Evolutionary conservation across 2,888 invertebrate genomes (phyloP), one percentile per base, ranked within the genome.

Genomic region (Portevinia maculata): DNA sequence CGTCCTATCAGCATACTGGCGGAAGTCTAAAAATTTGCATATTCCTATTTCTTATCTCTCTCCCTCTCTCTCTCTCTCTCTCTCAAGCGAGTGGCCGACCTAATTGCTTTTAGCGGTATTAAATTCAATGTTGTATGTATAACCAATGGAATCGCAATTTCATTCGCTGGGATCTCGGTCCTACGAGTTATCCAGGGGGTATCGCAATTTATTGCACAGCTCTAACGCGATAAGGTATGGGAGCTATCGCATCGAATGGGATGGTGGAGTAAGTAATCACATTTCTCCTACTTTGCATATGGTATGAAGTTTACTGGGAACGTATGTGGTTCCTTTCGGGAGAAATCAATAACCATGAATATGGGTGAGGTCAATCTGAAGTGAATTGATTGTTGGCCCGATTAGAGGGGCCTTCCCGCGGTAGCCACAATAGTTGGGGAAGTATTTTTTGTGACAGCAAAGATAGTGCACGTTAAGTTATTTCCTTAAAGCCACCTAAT

Each of bases 11-110:
- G n/a, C n/a, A n/a, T n/a, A n/a, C n/a, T n/a, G n/a, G n/a, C n/a
- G n/a, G n/a, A n/a, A n/a, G n/a, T n/a, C n/a, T n/a, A 46, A 13
- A 64, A 81, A 81, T 81, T 81, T 76, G 70, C 81, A 81, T 81
- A 81, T 71, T n/a, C n/a, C n/a, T n/a, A n/a, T n/a, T n/a, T n/a
- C n/a, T n/a, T n/a, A n/a, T n/a, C n/a, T n/a, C n/a, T n/a, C n/a
- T n/a, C n/a, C n/a, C n/a, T n/a, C n/a, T n/a, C n/a, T n/a, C n/a
- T n/a, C n/a, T n/a, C n/a, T n/a, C n/a, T n/a, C n/a, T n/a, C n/a
- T n/a, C n/a, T 81, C 81, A 81, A 71, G 48, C 81, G 60, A 81
- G 76, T 81, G 70, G 70, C 81, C 48, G 52, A 76, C 70, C 76
- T 75, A 81, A 81, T 81, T 70, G 81, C 70, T 53, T 65, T 39